These are phyloP conservation scores for Chanos chanos DNA, from an alignment of 2,797 vertebrate genomes.

Conservation along the genomic window DNA sequence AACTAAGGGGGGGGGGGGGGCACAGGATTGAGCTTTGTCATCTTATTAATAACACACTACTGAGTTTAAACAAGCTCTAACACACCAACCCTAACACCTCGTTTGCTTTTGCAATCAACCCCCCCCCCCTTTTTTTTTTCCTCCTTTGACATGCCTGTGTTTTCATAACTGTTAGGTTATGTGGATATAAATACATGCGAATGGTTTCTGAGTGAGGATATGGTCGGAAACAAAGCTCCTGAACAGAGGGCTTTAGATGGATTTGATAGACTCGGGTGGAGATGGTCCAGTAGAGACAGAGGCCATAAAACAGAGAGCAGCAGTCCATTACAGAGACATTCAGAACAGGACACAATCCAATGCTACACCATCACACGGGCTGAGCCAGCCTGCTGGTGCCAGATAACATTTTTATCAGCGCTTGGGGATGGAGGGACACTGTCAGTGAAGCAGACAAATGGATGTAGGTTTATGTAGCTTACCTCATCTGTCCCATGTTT, in stretches of 20 bases:
- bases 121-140: not conserved
- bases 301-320: constrained; percentile 2
- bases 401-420: constrained; percentile 39
- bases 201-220: constrained; percentile 5
- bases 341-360: constrained; percentile 8
- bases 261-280: constrained; percentile 15
- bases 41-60: too few relatives aligned
- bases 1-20: too few relatives aligned
- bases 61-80: too few relatives aligned
- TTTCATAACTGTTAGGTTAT: not conserved
- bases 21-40: too few relatives aligned
- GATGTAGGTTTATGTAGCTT: constrained; percentile 22
- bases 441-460: constrained; percentile 25
- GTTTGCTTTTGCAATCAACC: not conserved
- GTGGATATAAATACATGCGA: constrained; percentile 3
- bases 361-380: not conserved
- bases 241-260: constrained; percentile 28
- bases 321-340: constrained; percentile 28
- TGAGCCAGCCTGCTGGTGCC: constrained; percentile 23
- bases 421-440: constrained; percentile 22
- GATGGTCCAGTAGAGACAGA: constrained; percentile 6
- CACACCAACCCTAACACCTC: too few relatives aligned
- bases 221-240: constrained; percentile 5
- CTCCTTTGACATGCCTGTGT: not conserved
- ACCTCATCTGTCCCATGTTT: not conserved